A percentile compares a stretch with the other conserved stretches of the same genome.
Conservation (phyloP, 2,797 vertebrate genomes). For the Hoplostethus mediterraneus region DNA sequence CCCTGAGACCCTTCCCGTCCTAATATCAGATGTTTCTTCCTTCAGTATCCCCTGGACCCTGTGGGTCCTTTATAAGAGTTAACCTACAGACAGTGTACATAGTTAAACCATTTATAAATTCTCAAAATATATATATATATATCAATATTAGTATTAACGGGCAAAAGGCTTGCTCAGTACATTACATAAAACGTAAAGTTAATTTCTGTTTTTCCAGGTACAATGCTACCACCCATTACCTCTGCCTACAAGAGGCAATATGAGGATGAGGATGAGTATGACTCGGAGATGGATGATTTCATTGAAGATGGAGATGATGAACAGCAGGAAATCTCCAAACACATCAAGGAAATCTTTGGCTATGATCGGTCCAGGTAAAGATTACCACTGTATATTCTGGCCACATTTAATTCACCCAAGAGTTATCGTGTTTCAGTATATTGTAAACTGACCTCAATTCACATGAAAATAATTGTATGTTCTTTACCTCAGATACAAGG, state of each 20-base stretch:
- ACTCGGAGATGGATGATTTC: slow-evolving; percentile 99
- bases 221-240: slow-evolving; percentile 86
- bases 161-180: neutral
- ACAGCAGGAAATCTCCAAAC: slow-evolving; percentile 94
- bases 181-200: neutral
- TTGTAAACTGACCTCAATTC: neutral
- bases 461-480: neutral
- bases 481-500: slow-evolving; percentile 89
- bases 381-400: rapidly evolving
- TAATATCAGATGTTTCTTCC: too few species aligned
- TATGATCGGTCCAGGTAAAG: slow-evolving; percentile 91
- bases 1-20: too few species aligned
- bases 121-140: too few species aligned
- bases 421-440: neutral
- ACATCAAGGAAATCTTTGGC: slow-evolving; percentile 97
- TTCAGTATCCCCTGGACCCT: too few species aligned
- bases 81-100: too few species aligned
- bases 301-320: slow-evolving; percentile 93
- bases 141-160: too few species aligned
- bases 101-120: too few species aligned
- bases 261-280: slow-evolving; percentile 92
- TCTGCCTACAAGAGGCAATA: slow-evolving; percentile 90
- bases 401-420: neutral
- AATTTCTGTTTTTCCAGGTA: slow-evolving; percentile 70
- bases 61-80: too few species aligned